These are phyloP conservation scores for Spodoptera frugiperda DNA, from an alignment of 1,140 invertebrate species.

Conservation along the genomic window DNA sequence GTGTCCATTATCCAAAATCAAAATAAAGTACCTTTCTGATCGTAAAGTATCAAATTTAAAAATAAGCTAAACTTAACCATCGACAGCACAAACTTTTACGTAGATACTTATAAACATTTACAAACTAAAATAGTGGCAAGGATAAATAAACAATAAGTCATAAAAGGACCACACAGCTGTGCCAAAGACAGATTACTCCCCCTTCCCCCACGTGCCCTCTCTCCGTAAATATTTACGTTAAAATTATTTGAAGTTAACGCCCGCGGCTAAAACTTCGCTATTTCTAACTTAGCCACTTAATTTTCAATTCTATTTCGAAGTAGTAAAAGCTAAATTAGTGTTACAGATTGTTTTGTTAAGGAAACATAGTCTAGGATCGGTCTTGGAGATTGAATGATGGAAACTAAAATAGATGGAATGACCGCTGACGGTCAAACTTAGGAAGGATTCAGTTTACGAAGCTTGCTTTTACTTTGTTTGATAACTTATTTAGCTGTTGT, in stretches of 20 bases:
- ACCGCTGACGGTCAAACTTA: background rate
- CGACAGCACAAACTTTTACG: no score
- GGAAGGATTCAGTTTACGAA: background rate
- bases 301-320: background rate
- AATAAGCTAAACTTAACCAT: no score
- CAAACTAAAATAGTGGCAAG: slow-evolving; percentile 25
- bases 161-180: slow-evolving; percentile 59
- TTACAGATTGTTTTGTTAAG: background rate
- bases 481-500: no score
- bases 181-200: slow-evolving; percentile 30
- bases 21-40: no score
- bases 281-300: background rate
- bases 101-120: slow-evolving; percentile 12
- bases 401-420: slow-evolving; percentile 22
- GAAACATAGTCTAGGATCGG: background rate
- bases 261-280: background rate
- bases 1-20: no score
- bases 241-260: slow-evolving; percentile 57
- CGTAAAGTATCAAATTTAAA: no score
- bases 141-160: slow-evolving; percentile 45
- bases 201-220: background rate
- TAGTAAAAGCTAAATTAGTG: background rate
- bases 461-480: background rate
- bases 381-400: slow-evolving; percentile 11
- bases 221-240: slow-evolving; percentile 67